Conservation (phyloP, 2,113 vertebrate species). For the Grammomys dolichurus region DNA sequence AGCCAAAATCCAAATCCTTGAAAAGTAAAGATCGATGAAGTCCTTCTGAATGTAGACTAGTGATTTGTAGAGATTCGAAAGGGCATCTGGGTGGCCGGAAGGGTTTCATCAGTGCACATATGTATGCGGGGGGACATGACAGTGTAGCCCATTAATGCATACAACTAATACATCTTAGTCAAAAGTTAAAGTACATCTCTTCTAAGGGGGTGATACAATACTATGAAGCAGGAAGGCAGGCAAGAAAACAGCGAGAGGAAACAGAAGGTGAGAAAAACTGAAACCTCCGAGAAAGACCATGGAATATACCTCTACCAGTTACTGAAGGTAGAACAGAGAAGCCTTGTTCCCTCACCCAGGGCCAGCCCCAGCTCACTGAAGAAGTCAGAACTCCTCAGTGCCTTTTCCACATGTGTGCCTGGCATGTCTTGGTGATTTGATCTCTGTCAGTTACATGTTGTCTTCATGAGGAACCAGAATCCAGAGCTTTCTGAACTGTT, state of each 20-base stretch:
- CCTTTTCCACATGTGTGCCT: not conserved
- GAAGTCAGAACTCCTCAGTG: not conserved
- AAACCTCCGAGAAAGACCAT: not conserved
- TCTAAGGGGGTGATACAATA: not conserved
- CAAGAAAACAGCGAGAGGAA: not conserved
- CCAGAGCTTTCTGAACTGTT: constrained; percentile 57
- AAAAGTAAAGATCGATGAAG: not conserved
- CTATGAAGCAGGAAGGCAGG: not conserved
- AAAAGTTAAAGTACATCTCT: not conserved
- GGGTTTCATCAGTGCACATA: not conserved
- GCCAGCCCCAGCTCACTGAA: constrained; percentile 9
- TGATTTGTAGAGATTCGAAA: not conserved
- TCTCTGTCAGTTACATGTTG: constrained; percentile 17
- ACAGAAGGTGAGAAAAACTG: not conserved
- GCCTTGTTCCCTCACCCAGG: not conserved
- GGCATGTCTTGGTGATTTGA: constrained; percentile 47
- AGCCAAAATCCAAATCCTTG: not conserved
- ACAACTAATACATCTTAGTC: not conserved
- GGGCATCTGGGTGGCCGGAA: too few species aligned
- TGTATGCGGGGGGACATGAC: not conserved
- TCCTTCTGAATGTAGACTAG: not conserved
- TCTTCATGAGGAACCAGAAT: constrained; percentile 62
- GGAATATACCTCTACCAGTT: not conserved
- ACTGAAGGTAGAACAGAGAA: constrained; percentile 17
- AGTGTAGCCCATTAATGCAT: not conserved